These are phyloP conservation scores for Caenorhabditis sp. DNA, from an alignment of 2,888 invertebrate species.

Conservation along the genomic window DNA sequence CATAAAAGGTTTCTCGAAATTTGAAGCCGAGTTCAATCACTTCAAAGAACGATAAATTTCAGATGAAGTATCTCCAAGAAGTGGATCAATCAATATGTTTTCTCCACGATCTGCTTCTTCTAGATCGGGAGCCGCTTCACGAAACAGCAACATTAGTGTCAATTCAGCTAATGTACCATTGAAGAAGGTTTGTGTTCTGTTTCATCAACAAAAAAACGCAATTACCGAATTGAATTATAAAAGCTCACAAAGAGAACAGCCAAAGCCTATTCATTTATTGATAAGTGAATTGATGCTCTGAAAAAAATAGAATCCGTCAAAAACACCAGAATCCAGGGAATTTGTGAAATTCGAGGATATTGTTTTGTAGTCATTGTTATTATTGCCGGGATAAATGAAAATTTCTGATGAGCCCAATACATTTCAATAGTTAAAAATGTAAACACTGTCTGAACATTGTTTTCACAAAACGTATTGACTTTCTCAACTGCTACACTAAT, in stretches of 20 bases:
- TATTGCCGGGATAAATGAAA: no score
- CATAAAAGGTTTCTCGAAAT: neutral
- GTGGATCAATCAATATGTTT: slow-evolving; percentile 46
- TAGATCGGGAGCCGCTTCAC: slow-evolving; percentile 36
- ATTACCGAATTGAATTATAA: neutral
- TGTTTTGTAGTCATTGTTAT: no score
- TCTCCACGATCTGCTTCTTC: slow-evolving; percentile 51
- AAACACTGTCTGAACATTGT: no score
- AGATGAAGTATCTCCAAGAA: slow-evolving; percentile 59
- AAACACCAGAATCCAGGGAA: no score
- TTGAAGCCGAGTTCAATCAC: neutral
- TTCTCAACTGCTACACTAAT: no score
- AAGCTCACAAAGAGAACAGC: neutral
- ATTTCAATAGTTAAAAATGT: no score
- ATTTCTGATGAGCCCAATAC: no score
- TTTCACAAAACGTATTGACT: no score
- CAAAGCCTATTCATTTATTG: neutral
- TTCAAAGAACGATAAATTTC: neutral
- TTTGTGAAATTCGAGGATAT: no score
- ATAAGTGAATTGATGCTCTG: no score
- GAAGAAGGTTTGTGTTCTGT: slow-evolving; percentile 59
- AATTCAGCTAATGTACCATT: slow-evolving; percentile 48
- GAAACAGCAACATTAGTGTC: slow-evolving; percentile 35
- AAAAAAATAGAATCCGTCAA: no score
- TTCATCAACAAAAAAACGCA: neutral